phyloP scores from a whole-genome alignment of 2,797 vertebrate species.

The Hephaestus fuliginosus region DNA sequence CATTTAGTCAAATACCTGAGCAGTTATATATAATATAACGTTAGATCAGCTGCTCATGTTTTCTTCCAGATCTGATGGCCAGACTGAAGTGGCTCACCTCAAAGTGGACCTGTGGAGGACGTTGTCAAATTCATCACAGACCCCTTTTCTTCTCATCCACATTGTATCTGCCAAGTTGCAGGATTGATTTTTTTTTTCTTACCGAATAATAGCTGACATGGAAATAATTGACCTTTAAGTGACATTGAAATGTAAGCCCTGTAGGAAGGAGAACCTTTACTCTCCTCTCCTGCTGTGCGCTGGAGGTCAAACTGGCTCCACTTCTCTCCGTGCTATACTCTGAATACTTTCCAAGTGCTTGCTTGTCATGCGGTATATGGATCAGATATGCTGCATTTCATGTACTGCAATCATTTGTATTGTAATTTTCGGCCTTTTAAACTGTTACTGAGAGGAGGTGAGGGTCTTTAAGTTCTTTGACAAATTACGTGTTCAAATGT shows the following conservation, averaged over 20 bases:
- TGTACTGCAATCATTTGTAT: background rate
- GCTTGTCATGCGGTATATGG: background rate
- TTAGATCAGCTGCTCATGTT: background rate
- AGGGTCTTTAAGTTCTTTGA: background rate
- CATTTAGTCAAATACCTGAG: background rate
- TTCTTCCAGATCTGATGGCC: too few relatives aligned
- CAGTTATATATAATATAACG: background rate
- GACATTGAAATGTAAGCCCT: background rate
- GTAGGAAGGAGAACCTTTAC: background rate
- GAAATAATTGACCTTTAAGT: slow-evolving; percentile 28
- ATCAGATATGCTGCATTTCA: background rate
- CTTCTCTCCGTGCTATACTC: slow-evolving; percentile 22
- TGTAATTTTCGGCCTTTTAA: background rate
- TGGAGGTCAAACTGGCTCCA: slow-evolving; percentile 53
- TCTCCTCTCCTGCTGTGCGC: slow-evolving; percentile 13
- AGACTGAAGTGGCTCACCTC: background rate
- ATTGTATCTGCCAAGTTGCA: slow-evolving; percentile 9
- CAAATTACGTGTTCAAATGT: background rate
- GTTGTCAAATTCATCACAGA: slow-evolving; percentile 2
- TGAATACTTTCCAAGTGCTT: background rate
- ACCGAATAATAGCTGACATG: slow-evolving; percentile 12
- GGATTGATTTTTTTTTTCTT: slow-evolving; percentile 29
- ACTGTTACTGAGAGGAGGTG: background rate
- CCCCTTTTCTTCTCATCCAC: background rate
- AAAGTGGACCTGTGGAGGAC: background rate